Base-by-base conservation (phyloP, 2,888 invertebrate species). In the Saturnia pavonia region DNA sequence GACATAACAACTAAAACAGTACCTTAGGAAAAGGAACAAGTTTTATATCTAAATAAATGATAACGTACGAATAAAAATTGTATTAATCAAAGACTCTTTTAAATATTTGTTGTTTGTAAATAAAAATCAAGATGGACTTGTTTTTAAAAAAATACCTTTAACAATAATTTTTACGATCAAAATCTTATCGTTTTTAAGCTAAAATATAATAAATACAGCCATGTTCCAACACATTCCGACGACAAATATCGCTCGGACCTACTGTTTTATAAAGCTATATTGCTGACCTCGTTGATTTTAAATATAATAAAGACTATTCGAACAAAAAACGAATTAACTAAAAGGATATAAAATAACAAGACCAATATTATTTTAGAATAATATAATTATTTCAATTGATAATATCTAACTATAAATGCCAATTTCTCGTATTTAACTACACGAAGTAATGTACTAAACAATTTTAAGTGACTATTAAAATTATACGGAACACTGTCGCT, bases 381-480 rank as follows among this genome's bases (percentile, higher is more conserved):
- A 93, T 94, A 93, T 94, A 93, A 94, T 93, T 93, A 93, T 92
- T 91, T 93, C 90, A 93, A 93, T 94, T 92, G 86, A 91, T 92
- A 92, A 90, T 93, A 92, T 92, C 93, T 94, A 93, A 92, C 93
- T 94, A 94, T 93, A 92, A 91, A 93, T 91, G 93, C 91, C 91
- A 89, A 89, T 90, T 88, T 86, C 81, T 84, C 79, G 77, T 88
- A 87, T 86, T 84, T 88, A 88, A 90, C 88, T 90, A 91, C 88
- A 90, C 85, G 87, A 88, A 85, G 85, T 87, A 86, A 78, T 87
- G 85, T 81, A 85, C 90, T 91, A 91, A 89, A 91, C 88, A 90
- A 85, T 87, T 74, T 84, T 80, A 76, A 84, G 82, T 88, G 86
- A 87, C 82, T 81, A 80, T 82, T 80, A 81, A 77, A 82, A 82